These are phyloP conservation scores for Antitype chi DNA, from an alignment of 2,888 invertebrate genomes.

Conservation along the genomic window DNA sequence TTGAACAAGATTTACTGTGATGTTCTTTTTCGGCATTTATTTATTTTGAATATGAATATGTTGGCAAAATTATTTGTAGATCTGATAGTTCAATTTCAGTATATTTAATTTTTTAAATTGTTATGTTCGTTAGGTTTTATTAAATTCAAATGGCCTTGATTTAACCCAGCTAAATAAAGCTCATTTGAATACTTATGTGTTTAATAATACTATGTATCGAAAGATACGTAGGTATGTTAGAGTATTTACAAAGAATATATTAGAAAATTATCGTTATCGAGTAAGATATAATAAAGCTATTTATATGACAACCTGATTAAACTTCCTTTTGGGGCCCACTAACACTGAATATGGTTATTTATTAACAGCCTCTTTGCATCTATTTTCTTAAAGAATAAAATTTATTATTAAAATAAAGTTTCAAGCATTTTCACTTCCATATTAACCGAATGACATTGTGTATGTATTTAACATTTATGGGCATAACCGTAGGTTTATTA, in stretches of 20 bases:
- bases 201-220: constrained; percentile 64
- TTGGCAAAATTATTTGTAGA: constrained; percentile 21
- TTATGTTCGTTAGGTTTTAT: constrained; percentile 57
- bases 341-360: constrained; percentile 72
- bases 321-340: constrained; percentile 83
- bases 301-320: constrained; percentile 72
- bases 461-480: constrained; percentile 67
- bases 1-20: constrained; percentile 75
- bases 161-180: constrained; percentile 87
- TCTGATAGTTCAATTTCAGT: constrained; percentile 20
- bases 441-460: constrained; percentile 71
- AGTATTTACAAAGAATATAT: constrained; percentile 79
- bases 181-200: constrained; percentile 77
- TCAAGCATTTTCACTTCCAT: constrained; percentile 78
- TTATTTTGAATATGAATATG: constrained; percentile 30
- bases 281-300: constrained; percentile 78
- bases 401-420: constrained; percentile 78
- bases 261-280: constrained; percentile 79
- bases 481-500: constrained; percentile 74
- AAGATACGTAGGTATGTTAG: constrained; percentile 69
- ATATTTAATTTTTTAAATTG: constrained; percentile 6
- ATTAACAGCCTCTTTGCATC: constrained; percentile 75
- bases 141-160: constrained; percentile 82
- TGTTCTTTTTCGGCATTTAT: constrained; percentile 37
- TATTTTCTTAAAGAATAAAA: constrained; percentile 83